A percentile compares a stretch with the other conserved stretches of the same genome.
These are phyloP conservation scores for Sylvia borin DNA, from an alignment of 2,797 vertebrate species.

Conservation along the genomic window DNA sequence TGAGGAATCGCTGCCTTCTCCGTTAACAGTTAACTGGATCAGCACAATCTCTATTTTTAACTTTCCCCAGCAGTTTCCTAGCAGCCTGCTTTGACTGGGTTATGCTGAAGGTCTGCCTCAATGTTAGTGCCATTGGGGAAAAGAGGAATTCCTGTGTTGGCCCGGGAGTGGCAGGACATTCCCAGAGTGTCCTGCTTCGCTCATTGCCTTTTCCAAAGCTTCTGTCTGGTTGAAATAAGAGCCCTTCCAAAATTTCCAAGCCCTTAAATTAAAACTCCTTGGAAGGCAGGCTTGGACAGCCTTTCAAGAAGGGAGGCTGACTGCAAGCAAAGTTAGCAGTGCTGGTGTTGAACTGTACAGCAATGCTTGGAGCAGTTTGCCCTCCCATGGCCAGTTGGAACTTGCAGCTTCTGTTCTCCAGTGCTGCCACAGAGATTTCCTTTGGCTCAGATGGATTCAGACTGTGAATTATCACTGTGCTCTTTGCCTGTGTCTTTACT, in stretches of 20 bases:
- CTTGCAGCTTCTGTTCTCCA: conserved; percentile 12
- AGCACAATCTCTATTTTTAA: conserved; percentile 23
- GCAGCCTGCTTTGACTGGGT: conserved; percentile 26
- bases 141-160: conserved; percentile 49
- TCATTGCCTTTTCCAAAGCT: not conserved
- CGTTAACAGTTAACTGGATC: not conserved
- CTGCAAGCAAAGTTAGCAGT: not conserved
- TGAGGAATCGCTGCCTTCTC: not conserved
- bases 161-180: not conserved
- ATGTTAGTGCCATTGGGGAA: conserved; percentile 8
- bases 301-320: conserved; percentile 1
- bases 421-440: not conserved
- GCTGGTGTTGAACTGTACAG: not conserved
- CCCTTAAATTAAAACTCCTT: conserved; percentile 37
- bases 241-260: not conserved
- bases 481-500: not conserved
- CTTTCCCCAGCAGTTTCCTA: not conserved
- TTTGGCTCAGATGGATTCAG: not conserved
- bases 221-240: conserved; percentile 23
- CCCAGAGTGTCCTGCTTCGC: not conserved
- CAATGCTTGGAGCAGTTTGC: conserved; percentile 65
- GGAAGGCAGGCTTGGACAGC: conserved; percentile 5
- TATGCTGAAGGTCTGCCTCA: not conserved
- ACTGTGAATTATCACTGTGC: not conserved
- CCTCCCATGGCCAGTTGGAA: conserved; percentile 49